Evolutionary conservation across 2,888 invertebrate species (phyloP).

Genomic region (Coenonympha arcania): DNA sequence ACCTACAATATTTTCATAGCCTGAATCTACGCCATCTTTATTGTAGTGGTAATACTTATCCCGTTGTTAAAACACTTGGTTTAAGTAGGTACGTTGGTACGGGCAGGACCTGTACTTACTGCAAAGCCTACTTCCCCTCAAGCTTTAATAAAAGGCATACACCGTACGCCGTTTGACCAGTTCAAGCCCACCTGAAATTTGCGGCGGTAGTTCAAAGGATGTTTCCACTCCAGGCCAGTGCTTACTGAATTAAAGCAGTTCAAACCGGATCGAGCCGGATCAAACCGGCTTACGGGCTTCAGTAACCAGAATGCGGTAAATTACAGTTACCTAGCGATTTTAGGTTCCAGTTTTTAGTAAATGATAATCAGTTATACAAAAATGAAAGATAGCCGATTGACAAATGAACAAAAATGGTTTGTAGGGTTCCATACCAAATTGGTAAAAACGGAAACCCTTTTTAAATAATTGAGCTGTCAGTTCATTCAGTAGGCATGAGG

Average conservation of each 20-base stretch:
- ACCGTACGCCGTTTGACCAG: neutral
- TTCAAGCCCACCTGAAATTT: neutral
- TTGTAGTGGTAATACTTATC: no score
- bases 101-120: neutral
- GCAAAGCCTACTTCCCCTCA: neutral
- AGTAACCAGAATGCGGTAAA: neutral
- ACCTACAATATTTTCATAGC: no score
- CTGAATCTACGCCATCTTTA: neutral
- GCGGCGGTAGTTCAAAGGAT: neutral
- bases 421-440: no score
- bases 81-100: neutral
- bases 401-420: no score
- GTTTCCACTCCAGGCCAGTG: neutral
- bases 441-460: no score
- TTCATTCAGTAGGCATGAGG: no score
- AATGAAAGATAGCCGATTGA: no score
- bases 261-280: neutral
- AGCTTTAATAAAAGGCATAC: neutral
- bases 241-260: conserved; percentile 1
- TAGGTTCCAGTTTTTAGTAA: no score
- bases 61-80: no score
- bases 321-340: neutral
- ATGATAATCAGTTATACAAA: no score
- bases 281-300: neutral
- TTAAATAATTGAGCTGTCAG: no score